Evolutionary conservation across 2,888 invertebrate genomes (phyloP), one percentile per base, ranked within the genome.

Genomic region (Nesidiocoris tenuis): DNA sequence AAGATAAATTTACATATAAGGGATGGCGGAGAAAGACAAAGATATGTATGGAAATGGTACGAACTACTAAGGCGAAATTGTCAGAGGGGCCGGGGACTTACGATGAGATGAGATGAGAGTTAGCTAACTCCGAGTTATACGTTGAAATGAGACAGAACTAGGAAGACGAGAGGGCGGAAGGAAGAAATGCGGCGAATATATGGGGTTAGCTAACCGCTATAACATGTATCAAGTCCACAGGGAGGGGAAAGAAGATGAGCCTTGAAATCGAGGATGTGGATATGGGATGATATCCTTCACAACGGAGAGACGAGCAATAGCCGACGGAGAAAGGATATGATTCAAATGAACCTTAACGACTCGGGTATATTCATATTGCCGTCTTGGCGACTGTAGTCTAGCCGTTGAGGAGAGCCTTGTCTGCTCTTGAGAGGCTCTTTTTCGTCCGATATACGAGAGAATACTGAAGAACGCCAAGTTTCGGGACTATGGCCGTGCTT

Each of bases 311-410:
- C n/a, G n/a, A n/a, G 39, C 39, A 39, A 12, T 39, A 39, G 5
- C 12, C 3, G 3, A 3, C 39, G 61, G 72, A 61, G 72, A 72
- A 63, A 61, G 74, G 74, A 75, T 75, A 75, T 75, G 74, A 75
- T 75, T 75, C 74, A 75, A 75, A 75, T 75, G 74, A 75, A 75
- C 66, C 74, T 66, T 75, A 66, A 75, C 74, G 74, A 75, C 74
- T 39, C 57, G 74, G 59, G 66, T 65, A 12, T 39, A 59, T 66
- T 75, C 74, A 75, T 75, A 75, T 66, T 75, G 74, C 74, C 59
- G 23, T 61, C 66, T 25, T 66, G 66, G 74, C 74, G 66, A 75
- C 74, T 66, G 23, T 17, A 64, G 74, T 74, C 74, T 74, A 22
- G 74, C 63, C 64, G 56, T n/a, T n/a, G n/a, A n/a, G n/a, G n/a